Percentiles rank a stretch among this genome's conserved stretches.
Conservation (phyloP, 2,113 vertebrate genomes). For the Shinisaurus crocodilurus region DNA sequence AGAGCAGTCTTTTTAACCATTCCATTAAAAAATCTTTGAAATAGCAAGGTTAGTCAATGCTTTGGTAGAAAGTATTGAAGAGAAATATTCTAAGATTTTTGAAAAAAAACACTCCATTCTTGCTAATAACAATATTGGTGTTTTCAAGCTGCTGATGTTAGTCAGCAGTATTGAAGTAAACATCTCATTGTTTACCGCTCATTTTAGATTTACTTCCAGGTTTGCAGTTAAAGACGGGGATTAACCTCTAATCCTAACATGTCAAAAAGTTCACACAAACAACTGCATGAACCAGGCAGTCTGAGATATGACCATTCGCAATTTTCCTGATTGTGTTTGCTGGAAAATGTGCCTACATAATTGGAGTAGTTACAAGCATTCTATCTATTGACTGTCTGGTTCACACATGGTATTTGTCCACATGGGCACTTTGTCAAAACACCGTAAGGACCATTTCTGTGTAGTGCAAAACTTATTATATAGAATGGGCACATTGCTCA, state of each 20-base stretch:
- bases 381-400: not conserved
- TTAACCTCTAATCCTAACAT: not conserved
- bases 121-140: conserved; percentile 11
- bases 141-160: conserved; percentile 4
- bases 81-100: not conserved
- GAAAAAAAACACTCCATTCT: not conserved
- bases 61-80: conserved; percentile 8
- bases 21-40: not conserved
- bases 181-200: not conserved
- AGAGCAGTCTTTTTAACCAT: conserved; percentile 2
- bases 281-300: not conserved
- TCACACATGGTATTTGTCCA: not conserved
- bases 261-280: not conserved
- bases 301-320: not conserved
- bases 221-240: not conserved
- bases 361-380: not conserved
- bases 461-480: not conserved
- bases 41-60: not conserved
- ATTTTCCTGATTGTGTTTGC: not conserved
- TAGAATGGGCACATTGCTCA: not conserved
- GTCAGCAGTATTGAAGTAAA: not conserved
- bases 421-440: not conserved
- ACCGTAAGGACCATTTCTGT: not conserved
- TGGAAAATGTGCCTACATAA: not conserved
- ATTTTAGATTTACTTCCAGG: not conserved